A percentile compares a stretch with the other conserved stretches of the same genome.
These are phyloP conservation scores for Diadegma fenestrale DNA, from an alignment of 2,888 invertebrate genomes.

Conservation along the genomic window DNA sequence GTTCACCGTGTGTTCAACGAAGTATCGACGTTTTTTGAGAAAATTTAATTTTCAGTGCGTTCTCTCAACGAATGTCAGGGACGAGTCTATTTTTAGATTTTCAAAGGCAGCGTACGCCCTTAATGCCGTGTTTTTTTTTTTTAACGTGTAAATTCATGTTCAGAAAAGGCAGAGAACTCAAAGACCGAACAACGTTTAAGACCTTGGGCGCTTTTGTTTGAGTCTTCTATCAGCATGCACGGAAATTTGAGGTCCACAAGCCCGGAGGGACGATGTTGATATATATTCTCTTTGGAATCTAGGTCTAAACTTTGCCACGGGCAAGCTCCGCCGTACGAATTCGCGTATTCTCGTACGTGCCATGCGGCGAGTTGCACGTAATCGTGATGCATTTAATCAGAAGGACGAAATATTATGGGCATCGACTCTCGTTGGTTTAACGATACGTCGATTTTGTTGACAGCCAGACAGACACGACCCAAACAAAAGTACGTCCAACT, in stretches of 20 bases:
- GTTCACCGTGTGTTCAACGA: too few relatives aligned
- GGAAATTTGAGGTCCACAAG: neutral
- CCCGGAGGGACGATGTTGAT: constrained; percentile 25
- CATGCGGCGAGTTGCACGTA: neutral
- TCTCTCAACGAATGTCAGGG: neutral
- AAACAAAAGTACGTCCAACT: neutral
- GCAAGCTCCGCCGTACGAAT: constrained; percentile 19
- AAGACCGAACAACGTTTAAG: neutral
- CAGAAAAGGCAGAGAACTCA: neutral
- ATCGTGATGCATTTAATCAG: constrained; percentile 56
- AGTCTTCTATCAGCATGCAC: neutral
- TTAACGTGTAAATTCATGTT: neutral
- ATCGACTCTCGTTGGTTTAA: constrained; percentile 24
- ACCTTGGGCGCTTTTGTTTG: neutral
- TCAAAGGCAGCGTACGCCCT: neutral
- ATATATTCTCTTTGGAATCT: constrained; percentile 13
- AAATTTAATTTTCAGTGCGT: too few relatives aligned
- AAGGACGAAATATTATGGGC: constrained; percentile 55
- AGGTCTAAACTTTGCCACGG: constrained; percentile 14
- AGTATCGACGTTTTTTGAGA: too few relatives aligned
- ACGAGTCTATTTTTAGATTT: neutral
- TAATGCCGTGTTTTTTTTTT: neutral
- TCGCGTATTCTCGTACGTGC: neutral
- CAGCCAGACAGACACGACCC: neutral
- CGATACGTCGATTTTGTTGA: neutral